Percentiles rank a stretch among this genome's conserved stretches.
Conservation (phyloP, 2,113 vertebrate genomes). For the Chaetura pelagica region DNA sequence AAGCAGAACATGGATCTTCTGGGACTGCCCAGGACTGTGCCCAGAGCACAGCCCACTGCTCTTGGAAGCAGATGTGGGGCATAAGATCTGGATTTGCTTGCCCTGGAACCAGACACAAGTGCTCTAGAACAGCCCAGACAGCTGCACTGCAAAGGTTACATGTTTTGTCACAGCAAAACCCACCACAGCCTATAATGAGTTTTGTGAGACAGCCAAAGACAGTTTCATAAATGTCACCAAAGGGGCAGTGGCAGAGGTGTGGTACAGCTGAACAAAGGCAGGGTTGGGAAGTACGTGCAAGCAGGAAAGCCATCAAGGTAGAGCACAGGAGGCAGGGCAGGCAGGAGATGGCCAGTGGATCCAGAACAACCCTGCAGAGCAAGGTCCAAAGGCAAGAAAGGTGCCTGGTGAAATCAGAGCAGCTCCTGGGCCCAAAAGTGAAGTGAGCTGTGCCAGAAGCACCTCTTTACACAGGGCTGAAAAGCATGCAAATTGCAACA, state of each 20-base stretch:
- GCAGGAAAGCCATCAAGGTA: not conserved
- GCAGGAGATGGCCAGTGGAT: not conserved
- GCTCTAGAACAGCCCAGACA: not conserved
- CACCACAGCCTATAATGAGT: not conserved
- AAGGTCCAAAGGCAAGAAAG: too few species aligned
- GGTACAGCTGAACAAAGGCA: not conserved
- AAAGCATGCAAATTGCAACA: not conserved
- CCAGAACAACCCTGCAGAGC: not conserved
- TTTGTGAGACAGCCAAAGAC: not conserved
- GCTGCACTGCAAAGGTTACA: accelerated
- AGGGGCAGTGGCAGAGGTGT: not conserved
- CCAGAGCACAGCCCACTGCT: not conserved
- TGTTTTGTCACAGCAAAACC: not conserved
- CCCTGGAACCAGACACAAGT: not conserved
- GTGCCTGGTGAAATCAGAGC: not conserved
- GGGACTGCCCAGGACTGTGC: not conserved
- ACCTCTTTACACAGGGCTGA: not conserved
- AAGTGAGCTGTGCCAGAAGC: not conserved
- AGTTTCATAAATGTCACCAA: not conserved
- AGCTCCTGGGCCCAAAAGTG: accelerated
- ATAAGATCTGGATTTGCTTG: not conserved
- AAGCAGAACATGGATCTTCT: not conserved
- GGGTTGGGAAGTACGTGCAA: not conserved
- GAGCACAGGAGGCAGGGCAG: not conserved
- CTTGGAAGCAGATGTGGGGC: not conserved